Conservation (phyloP, 2,797 vertebrate species). For the Microcaecilia unicolor region DNA sequence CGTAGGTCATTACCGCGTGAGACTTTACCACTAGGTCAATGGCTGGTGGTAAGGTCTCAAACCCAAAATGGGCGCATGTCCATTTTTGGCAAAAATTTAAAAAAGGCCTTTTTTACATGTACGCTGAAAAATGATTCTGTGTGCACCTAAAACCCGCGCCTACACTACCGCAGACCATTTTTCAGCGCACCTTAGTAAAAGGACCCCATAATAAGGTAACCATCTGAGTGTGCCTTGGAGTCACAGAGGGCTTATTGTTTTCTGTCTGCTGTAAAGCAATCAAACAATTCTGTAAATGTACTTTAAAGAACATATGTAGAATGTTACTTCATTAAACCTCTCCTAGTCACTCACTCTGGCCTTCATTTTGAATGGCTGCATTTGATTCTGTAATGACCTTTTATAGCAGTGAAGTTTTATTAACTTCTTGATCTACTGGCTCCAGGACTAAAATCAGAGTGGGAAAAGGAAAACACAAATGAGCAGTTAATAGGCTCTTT, state of each 20-base stretch:
- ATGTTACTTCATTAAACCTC: conserved; percentile 32
- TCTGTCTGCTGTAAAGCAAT: conserved; percentile 22
- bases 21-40: too few relatives aligned
- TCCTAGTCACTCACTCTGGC: conserved; percentile 29
- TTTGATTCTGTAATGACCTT: conserved; percentile 43
- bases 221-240: conserved; percentile 11
- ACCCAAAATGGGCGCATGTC: too few relatives aligned
- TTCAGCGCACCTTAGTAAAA: too few relatives aligned
- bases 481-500: conserved; percentile 12
- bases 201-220: conserved; percentile 25
- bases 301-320: conserved; percentile 36
- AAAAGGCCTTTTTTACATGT: too few relatives aligned
- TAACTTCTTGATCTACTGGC: conserved; percentile 33
- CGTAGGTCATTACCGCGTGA: too few relatives aligned
- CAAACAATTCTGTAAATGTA: conserved; percentile 37
- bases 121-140: too few relatives aligned
- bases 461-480: conserved; percentile 15
- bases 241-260: too few relatives aligned
- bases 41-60: too few relatives aligned
- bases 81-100: too few relatives aligned
- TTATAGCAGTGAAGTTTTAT: conserved; percentile 30
- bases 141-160: too few relatives aligned
- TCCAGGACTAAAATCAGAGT: conserved; percentile 23
- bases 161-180: too few relatives aligned
- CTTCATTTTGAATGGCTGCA: conserved; percentile 31